Conservation (phyloP, 2,113 vertebrate genomes). For the Litocranius walleri region DNA sequence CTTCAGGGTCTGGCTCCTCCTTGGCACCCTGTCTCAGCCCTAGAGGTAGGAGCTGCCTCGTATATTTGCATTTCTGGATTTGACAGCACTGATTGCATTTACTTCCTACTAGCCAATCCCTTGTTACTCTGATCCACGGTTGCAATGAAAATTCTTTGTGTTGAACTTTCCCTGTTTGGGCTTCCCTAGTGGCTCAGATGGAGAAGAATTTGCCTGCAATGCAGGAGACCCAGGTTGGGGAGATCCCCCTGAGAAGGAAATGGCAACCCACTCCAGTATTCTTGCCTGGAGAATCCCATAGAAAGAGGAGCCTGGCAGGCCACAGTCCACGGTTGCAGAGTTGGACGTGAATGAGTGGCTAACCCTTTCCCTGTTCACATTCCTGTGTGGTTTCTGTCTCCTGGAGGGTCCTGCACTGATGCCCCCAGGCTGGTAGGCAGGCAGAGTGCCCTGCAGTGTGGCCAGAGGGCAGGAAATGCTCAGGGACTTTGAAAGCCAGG, state of each 20-base stretch:
- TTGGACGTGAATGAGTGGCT: neutral
- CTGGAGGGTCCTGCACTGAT: neutral
- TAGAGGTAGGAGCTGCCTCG: neutral
- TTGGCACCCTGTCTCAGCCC: neutral
- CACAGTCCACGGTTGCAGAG: neutral
- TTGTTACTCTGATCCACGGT: neutral
- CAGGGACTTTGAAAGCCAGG: neutral
- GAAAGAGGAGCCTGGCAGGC: neutral
- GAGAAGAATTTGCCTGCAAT: neutral
- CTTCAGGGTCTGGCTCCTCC: neutral
- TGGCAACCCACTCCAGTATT: neutral
- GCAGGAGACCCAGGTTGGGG: neutral
- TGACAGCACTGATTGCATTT: neutral
- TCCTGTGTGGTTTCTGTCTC: neutral
- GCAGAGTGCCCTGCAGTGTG: neutral
- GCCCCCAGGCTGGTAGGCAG: neutral
- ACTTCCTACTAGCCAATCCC: neutral
- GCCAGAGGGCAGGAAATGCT: rapidly evolving
- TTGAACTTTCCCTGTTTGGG: neutral
- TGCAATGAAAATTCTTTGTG: neutral
- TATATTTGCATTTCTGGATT: neutral
- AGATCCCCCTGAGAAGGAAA: neutral
- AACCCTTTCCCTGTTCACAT: neutral
- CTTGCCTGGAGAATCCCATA: neutral
- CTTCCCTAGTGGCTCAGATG: neutral